Conservation (phyloP, 2,113 vertebrate genomes). For the Pantherophis guttatus region DNA sequence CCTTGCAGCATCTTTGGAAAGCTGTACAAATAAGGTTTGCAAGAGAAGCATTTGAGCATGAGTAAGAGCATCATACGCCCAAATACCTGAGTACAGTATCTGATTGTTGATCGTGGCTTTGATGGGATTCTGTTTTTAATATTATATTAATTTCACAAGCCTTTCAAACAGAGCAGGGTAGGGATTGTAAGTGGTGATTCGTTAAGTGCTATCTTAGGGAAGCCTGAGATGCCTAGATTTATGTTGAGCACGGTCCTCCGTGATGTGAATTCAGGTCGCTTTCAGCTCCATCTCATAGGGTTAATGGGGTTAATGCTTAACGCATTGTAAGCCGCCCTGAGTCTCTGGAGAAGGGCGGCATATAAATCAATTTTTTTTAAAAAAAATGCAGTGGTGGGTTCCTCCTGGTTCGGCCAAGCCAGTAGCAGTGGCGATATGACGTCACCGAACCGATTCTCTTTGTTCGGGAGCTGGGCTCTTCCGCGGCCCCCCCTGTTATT, state of each 20-base stretch:
- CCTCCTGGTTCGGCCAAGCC: no score
- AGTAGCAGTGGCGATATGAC: no score
- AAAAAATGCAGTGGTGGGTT: no score
- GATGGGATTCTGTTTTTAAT: not conserved
- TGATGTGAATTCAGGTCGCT: not conserved
- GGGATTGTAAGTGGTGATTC: not conserved
- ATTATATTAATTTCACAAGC: not conserved
- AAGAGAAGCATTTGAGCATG: not conserved
- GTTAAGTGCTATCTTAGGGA: not conserved
- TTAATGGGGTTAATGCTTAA: not conserved
- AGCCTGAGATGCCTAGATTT: not conserved
- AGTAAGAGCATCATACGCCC: not conserved
- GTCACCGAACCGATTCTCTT: no score
- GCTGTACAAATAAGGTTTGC: not conserved
- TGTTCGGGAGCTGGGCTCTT: no score
- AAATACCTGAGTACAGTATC: not conserved
- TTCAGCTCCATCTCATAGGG: not conserved
- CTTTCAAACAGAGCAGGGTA: not conserved
- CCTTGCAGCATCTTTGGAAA: not conserved
- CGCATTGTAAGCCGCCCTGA: no score
- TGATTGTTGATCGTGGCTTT: not conserved
- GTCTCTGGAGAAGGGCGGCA: no score
- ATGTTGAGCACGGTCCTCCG: not conserved
- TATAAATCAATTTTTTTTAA: no score
- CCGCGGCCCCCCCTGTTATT: no score